Evolutionary conservation across 2,888 invertebrate genomes (phyloP), one percentile per base, ranked within the genome.

Genomic region (Lasioglossum marginatum): DNA sequence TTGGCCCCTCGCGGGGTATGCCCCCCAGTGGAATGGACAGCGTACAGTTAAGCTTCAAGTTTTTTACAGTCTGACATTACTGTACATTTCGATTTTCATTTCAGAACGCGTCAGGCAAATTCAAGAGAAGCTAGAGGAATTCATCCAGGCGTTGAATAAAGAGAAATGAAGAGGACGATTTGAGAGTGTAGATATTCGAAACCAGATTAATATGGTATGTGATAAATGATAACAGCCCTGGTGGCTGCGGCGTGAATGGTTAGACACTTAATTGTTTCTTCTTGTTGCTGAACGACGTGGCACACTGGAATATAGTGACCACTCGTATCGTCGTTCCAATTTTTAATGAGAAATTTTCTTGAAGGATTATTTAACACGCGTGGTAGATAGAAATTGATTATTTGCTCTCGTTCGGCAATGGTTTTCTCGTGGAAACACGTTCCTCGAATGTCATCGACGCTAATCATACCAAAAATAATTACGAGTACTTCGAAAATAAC

Each of bases 61-160:
- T n/a, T n/a, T 2, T 10, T 40, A 43, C 43, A 14, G 14, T 43
- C 14, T 14, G 4, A 14, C 14, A 43, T 43, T 43, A 43, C 14
- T 12, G 43, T 43, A 43, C 71, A 23, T 79, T 78, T 78, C 57
- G 14, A 84, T 80, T 88, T 91, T 60, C 52, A 93, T 96, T 96
- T 82, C 96, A 98, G 98, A 99, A 95, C 97, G 98, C 95, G 99
- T 99, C 2, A 96, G 99, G 89, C 98, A 98, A 95, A 99, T 99
- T 86, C 99, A 99, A 96, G 99, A 99, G 95, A 98, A 98, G 94
- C 95, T 99, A 91, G 99, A 99, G 96, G 99, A 99, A 96, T 99
- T 99, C 95, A 99, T 99, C 93, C 98, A 98, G 95, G 98, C 99
- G 43, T 96, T 99, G 82, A 99, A 99, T 96, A 98, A 98, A 94